Conservation (phyloP, 1,140 invertebrate genomes). For the Drosophila kikkawai region DNA sequence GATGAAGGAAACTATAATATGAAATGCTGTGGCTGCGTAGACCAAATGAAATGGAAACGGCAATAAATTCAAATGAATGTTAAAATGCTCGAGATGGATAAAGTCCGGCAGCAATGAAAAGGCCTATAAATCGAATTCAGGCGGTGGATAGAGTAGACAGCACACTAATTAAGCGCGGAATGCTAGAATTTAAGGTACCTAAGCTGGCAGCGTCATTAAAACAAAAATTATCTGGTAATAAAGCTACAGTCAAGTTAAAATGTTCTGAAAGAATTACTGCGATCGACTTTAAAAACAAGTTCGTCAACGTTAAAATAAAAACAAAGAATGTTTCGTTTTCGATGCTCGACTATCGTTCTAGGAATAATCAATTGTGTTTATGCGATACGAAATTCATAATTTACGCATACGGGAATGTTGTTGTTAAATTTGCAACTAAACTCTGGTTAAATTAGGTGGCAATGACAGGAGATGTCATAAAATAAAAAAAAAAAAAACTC, state of each 20-base stretch:
- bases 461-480: no score
- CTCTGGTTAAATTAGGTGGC: no score
- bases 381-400: background rate
- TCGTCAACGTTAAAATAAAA: background rate
- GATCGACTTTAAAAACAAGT: background rate
- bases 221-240: background rate
- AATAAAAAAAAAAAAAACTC: no score
- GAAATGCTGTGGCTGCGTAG: slow-evolving; percentile 43
- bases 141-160: background rate
- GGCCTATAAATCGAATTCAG: slow-evolving; percentile 36
- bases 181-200: background rate
- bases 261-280: background rate
- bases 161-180: background rate
- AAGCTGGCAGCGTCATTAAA: background rate
- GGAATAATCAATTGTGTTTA: background rate
- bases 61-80: slow-evolving; percentile 64
- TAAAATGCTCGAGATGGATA: slow-evolving; percentile 42
- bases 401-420: no score
- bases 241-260: background rate
- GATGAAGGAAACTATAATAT: slow-evolving; percentile 63
- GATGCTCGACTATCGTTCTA: background rate
- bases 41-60: slow-evolving; percentile 63
- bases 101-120: slow-evolving; percentile 32
- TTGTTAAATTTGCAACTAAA: no score
- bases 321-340: background rate